Evolutionary conservation across 2,797 vertebrate species (phyloP).

Genomic region (Gallinago nigripennis): DNA sequence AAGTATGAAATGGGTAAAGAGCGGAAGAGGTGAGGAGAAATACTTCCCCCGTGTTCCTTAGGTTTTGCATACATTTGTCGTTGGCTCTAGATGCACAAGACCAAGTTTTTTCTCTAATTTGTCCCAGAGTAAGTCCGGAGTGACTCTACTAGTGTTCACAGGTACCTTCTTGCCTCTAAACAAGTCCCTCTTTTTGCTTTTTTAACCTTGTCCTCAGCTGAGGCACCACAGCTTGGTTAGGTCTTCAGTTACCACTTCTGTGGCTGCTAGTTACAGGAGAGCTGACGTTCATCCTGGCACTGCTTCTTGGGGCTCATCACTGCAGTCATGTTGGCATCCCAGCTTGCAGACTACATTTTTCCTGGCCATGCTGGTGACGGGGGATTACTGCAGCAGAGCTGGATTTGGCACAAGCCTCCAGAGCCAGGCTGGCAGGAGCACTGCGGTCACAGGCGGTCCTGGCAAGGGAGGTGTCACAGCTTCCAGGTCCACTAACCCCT

Average conservation of each 20-base stretch:
- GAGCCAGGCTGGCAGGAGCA: not conserved
- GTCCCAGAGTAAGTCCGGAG: not conserved
- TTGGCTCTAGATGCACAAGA: not conserved
- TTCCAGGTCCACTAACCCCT: not conserved
- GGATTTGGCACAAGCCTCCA: not conserved
- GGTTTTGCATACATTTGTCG: not conserved
- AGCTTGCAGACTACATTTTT: not conserved
- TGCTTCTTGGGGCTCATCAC: not conserved
- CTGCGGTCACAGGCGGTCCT: not conserved
- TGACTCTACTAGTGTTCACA: not conserved
- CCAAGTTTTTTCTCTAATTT: not conserved
- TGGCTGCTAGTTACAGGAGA: not conserved
- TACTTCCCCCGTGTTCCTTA: accelerated
- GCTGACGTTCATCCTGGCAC: not conserved
- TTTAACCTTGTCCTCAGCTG: not conserved
- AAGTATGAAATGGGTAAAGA: not conserved
- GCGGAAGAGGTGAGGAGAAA: not conserved
- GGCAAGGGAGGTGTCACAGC: not conserved
- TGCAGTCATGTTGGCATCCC: not conserved
- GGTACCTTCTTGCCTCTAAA: not conserved
- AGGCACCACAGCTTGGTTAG: not conserved
- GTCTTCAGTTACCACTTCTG: not conserved
- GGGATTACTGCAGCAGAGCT: slow-evolving; percentile 23
- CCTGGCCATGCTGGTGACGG: not conserved
- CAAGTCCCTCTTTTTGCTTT: not conserved